Base-by-base conservation (phyloP, 2,888 invertebrate genomes). In the Acrobasis suavella region DNA sequence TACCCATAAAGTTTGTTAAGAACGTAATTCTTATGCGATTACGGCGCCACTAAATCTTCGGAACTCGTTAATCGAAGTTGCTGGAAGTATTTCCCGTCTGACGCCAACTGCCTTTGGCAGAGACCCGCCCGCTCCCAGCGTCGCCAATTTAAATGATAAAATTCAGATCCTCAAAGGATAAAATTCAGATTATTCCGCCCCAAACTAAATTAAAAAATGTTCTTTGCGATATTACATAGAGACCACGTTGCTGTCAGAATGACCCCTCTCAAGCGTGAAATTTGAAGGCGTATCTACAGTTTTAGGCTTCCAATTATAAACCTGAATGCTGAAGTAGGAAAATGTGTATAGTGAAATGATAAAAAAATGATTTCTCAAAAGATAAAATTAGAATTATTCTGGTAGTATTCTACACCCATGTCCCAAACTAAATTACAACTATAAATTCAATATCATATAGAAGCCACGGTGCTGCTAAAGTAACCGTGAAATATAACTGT, bases 31-130 rank as follows among this genome's bases (percentile, higher is more conserved):
- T 87, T 83, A 81, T 79, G 79, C 83, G 86, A 87, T 89, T 86
- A 88, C 85, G 75, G 75, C 72, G 69, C 79, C 80, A 89, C 86
- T 90, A 90, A 89, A 89, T 89, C 89, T 89, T 87, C 74, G 70
- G 78, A 88, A 87, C 87, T 89, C 89, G 88, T 90, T 90, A 89
- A 89, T 89, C 86, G 88, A 90, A 90, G 78, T 90, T 89, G 88
- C 82, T 80, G 79, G 80, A 85, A 87, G 87, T 85, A 84, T 85
- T 86, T 82, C 78, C 80, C 82, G 80, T 72, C 82, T 83, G 87
- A 84, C 87, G 87, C 87, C 86, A 85, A 86, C 87, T 89, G 89
- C 83, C 86, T 85, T 85, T 89, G 89, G 86, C 90, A 89, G 83
- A 70, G 75, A 68, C 77, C 69, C 83, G 78, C 78, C 69, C 74